Conservation (phyloP, 2,797 vertebrate genomes). For the Pseudochromis fuscus region DNA sequence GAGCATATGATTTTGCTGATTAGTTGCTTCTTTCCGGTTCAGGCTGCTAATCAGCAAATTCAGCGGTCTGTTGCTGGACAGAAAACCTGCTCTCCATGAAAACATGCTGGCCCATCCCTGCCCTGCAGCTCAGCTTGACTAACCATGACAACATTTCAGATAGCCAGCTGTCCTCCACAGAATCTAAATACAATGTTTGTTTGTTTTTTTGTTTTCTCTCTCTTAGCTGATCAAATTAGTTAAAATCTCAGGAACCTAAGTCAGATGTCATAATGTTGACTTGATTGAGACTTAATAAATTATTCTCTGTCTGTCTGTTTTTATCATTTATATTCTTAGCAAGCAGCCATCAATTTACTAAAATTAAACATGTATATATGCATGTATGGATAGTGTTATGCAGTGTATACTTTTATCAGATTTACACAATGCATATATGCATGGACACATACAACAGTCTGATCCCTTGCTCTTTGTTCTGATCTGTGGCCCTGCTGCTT, state of each 20-base stretch:
- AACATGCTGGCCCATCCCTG: slow-evolving; percentile 15
- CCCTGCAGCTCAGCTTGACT: slow-evolving; percentile 33
- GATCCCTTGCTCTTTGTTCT: slow-evolving; percentile 44
- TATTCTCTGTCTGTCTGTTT: neutral
- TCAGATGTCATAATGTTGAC: neutral
- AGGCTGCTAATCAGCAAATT: slow-evolving; percentile 50
- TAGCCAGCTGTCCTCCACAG: slow-evolving; percentile 29
- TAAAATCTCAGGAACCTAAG: neutral
- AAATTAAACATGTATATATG: neutral
- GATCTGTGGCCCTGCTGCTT: slow-evolving; percentile 48
- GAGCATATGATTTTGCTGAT: slow-evolving; percentile 58
- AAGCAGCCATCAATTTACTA: neutral
- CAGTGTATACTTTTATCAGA: slow-evolving; percentile 21
- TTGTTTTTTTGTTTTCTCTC: neutral
- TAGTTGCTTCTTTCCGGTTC: slow-evolving; percentile 26
- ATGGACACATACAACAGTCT: slow-evolving; percentile 11
- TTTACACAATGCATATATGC: slow-evolving; percentile 7
- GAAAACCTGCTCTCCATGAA: slow-evolving; percentile 38
- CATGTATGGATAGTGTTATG: neutral
- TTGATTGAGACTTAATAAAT: neutral
- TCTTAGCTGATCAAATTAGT: slow-evolving; percentile 1
- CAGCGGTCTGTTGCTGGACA: slow-evolving; percentile 30
- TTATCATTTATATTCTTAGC: neutral
- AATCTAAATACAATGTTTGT: slow-evolving; percentile 14
- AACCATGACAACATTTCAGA: slow-evolving; percentile 40